Evolutionary conservation across 92 coral and sea anemone genomes (phyloP).

Genomic region (Zoanthus gigantus): DNA sequence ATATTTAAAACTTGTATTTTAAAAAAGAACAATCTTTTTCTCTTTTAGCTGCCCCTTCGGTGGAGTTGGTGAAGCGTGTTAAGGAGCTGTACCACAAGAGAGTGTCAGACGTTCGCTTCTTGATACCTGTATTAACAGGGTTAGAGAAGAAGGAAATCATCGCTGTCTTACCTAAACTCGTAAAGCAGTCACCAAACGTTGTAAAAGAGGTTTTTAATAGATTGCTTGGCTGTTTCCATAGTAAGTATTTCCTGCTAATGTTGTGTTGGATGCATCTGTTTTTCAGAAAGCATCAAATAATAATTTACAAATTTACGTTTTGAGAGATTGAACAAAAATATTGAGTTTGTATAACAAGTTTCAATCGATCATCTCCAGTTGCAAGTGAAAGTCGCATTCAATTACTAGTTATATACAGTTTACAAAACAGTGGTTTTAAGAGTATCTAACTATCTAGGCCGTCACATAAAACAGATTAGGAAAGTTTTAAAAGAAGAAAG

Average conservation of each 20-base stretch:
- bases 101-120: conserved; percentile 97
- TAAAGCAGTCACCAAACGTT: conserved; percentile 98
- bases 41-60: conserved; percentile 89
- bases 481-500: no score
- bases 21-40: neutral
- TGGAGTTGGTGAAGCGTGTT: conserved; percentile 90
- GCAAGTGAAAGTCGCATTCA: no score
- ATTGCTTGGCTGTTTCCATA: conserved; percentile 95
- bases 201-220: conserved; percentile 98
- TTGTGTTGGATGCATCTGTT: neutral
- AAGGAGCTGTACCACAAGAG: conserved; percentile 98
- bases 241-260: conserved; percentile 54
- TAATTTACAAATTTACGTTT: no score
- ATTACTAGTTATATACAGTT: no score
- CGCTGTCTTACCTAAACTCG: conserved; percentile 95
- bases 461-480: no score
- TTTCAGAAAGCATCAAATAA: neutral
- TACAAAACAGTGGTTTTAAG: no score
- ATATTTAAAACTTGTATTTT: neutral
- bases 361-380: no score
- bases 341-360: no score
- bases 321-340: no score
- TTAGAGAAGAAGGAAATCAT: conserved; percentile 95
- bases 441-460: no score
- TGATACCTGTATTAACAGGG: conserved; percentile 96